Base-by-base conservation (phyloP, 2,797 vertebrate genomes). In the Poeciliopsis gracilis region DNA sequence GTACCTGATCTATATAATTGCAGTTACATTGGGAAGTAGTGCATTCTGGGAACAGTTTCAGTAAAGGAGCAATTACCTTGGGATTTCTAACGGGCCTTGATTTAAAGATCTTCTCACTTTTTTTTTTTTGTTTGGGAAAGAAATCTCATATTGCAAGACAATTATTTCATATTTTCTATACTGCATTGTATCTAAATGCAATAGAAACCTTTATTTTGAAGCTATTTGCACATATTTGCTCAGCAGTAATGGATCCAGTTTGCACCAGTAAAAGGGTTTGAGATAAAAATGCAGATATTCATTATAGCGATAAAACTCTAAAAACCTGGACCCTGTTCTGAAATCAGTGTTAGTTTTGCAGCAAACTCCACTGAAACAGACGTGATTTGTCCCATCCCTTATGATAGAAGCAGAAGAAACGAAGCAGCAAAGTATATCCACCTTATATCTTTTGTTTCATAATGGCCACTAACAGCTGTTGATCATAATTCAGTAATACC, bases 381-480 rank as follows among this genome's bases (percentile, higher is more conserved):
- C 46, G 5, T 8, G 5, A 36, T 36, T 73, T 36, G 18, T 36
- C 10, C 10, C 12, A 18, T 12, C 18, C 20, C 5, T 69, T 43
- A 15, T 25, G 47, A 51, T 36, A 6, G 12, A 73, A 51, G 30
- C 46, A 51, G 45, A 69, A 70, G 51, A 61, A 79, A 73, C 20
- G 51, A 45, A 45, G 11, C 18, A 57, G 53, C 20, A 36, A 57
- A 18, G 30, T 49, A 47, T 41, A 30, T 73, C 10, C 28, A 59
- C 57, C 9, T 74, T 2, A 43, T 45, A 74, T 55, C 1, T 36
- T 36, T 72, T 55, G 36, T 53, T 72, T 69, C 33, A 72, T 45
- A 33, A 51, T 36, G 28, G 20, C 41, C 59, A n/a, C 69, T 30
- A 73, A 72, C 79, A 66, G 75, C 57, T 67, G 80, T 30, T 57